Evolutionary conservation across 1,140 invertebrate species (phyloP).

Genomic region (Bombus superbus): DNA sequence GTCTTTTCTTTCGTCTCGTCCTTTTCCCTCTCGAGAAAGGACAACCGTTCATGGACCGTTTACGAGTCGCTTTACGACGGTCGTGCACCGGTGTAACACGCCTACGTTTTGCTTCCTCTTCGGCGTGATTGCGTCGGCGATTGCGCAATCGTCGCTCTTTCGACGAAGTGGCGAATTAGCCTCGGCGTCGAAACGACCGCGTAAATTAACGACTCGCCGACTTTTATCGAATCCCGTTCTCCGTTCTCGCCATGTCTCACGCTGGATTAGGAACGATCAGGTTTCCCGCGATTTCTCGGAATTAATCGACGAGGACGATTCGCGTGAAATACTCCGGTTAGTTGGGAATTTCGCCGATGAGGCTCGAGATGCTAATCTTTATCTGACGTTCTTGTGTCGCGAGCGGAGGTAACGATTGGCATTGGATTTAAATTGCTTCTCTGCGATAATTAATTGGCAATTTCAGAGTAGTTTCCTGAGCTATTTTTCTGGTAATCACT

Average conservation of each 20-base stretch:
- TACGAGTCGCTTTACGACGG: conserved; percentile 46
- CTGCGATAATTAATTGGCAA: not conserved
- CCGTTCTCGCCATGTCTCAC: conserved; percentile 8
- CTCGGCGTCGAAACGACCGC: conserved; percentile 29
- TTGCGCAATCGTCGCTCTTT: conserved; percentile 47
- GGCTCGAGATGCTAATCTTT: not conserved
- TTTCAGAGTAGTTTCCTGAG: not conserved
- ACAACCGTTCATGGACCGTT: conserved; percentile 23
- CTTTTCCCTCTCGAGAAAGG: not conserved
- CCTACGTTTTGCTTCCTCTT: conserved; percentile 36
- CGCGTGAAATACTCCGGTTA: not conserved
- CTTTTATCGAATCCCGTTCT: conserved; percentile 47
- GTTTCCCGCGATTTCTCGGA: not conserved
- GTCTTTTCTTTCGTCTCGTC: too few species aligned
- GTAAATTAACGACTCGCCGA: conserved; percentile 48
- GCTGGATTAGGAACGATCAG: not conserved
- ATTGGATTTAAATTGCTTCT: not conserved
- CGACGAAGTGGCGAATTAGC: conserved; percentile 26
- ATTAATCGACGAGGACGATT: not conserved
- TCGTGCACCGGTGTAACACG: conserved; percentile 22
- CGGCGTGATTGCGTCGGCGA: not conserved
- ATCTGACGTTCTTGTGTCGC: too few species aligned
- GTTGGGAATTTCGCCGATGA: not conserved
- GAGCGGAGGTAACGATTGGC: not conserved
- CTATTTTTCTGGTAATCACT: not conserved